Evolutionary conservation across 2,797 vertebrate genomes (phyloP), one percentile per base, ranked within the genome.

Genomic region (Intellagama lesueurii): DNA sequence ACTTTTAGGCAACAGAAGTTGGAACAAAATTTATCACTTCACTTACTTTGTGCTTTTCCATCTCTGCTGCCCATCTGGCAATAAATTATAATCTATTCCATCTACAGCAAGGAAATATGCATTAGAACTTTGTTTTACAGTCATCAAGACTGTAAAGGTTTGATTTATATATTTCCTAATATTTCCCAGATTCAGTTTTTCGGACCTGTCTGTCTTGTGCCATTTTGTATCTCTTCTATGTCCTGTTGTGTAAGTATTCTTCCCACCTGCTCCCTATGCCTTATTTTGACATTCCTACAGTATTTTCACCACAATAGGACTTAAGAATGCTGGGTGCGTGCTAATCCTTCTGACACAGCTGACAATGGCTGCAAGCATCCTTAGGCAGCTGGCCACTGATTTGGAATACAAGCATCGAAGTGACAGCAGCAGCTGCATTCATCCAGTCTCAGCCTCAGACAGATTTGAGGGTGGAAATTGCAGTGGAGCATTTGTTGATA

Each of bases 361-460:
- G 92, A 87, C 49, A 87, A 91, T 93, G 93, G 7, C 81, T 93
- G 72, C 56, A 88, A 78, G 90, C 90, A 0, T 1, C 49, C 11
- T 47, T 44, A 89, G 93, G 28, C 88, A 95, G 81, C 88, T 93
- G 88, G 86, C 32, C 68, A 75, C 26, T 76, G 87, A 22, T 89
- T 91, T 76, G 92, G 87, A 91, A 69, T 90, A 7, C 83, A 93
- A 93, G 78, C 28, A 19, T 35, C 6, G 56, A 78, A 83, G 30
- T 95, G 85, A 93, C 75, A 93, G 80, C 69, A 94, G 88, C 95
- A 96, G 94, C 94, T 96, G 95, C 88, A 76, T 24, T 56, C 72
- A 35, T 89, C 70, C 66, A 89, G 49, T 69, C 40, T 26, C 49
- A 44, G 90, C 92, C 69, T 83, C 72, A 91, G 19, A 81, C 24